Conservation (phyloP, 2,113 vertebrate species). For the Clarias gariepinus region DNA sequence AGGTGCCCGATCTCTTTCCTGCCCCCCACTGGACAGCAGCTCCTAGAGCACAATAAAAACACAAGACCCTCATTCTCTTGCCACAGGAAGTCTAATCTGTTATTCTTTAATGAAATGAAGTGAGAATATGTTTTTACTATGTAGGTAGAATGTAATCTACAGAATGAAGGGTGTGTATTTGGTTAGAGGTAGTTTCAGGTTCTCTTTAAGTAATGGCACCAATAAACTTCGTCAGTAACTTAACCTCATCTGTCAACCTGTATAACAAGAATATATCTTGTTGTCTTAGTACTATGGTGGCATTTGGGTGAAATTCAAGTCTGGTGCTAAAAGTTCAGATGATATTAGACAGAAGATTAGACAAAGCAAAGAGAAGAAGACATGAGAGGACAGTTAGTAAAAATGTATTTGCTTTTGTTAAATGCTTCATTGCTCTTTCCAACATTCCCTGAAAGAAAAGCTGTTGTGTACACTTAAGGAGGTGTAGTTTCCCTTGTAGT, state of each 20-base stretch:
- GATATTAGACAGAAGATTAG: neutral
- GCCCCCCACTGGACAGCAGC: constrained; percentile 35
- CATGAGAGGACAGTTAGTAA: neutral
- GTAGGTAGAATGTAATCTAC: neutral
- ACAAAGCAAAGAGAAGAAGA: neutral
- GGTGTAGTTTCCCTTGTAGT: neutral
- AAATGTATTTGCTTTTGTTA: neutral
- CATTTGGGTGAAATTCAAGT: neutral
- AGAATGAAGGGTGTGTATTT: too few species aligned
- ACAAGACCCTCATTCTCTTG: neutral
- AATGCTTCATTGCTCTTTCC: neutral
- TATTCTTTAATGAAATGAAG: neutral
- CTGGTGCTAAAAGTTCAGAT: neutral
- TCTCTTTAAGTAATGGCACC: too few species aligned
- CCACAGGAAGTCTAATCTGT: neutral
- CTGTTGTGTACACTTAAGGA: neutral
- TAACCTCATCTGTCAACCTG: neutral
- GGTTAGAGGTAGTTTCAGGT: too few species aligned
- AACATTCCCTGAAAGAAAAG: neutral
- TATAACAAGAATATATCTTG: neutral
- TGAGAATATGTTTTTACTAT: neutral
- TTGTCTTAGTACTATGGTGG: neutral
- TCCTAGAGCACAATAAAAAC: neutral
- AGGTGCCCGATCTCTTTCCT: constrained; percentile 10
- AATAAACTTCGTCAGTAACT: too few species aligned